Base-by-base conservation (phyloP, 2,888 invertebrate species). In the Calameuta pallipes region DNA sequence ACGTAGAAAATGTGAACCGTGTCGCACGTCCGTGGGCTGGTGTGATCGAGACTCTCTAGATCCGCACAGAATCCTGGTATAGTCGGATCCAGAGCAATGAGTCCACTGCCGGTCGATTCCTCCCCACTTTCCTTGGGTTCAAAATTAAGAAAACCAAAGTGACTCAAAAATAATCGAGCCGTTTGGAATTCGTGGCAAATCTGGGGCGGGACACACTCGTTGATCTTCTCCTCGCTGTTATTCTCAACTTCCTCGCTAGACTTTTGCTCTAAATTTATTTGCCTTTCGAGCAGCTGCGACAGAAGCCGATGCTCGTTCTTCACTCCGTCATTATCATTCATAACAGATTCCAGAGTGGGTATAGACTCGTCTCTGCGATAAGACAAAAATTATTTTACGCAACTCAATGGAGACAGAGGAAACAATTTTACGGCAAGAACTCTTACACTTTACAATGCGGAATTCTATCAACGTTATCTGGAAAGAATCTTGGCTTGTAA, bases 1-100 rank as follows among this genome's bases (percentile, higher is more conserved):
- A 97, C 98, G 89, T 98, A 99, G 93, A 98, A 98, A 84, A 99
- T 94, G 91, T 98, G 98, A 82, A 97, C 97, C 0, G 98, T 99
- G 89, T 98, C 97, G 87, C 96, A 95, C 3, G 97, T 97, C 82
- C 98, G 94, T 69, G 96, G 95, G 85, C 98, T 97, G 88, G 97
- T 95, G 83, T 95, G 95, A 92, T 99, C 99, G 79, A 99, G 92
- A 36, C 94, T 93, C 82, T 96, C 95, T 80, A 99, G 93, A 87
- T 98, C 98, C 12, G 93, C 91, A 69, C 94, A 94, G 91, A 99
- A 97, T 73, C 96, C 96, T 0, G 94, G 89, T 75, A 93, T 92
- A 1, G 93, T 92, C 71, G 94, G 94, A 91, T 97, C 96, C 80
- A 98, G 92, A 13, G 96, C 95, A 15, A 94, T 94, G 75, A 97